Conservation (phyloP, 53 echinoderm and acorn worm species). For the Hippasteria phrygiana region DNA sequence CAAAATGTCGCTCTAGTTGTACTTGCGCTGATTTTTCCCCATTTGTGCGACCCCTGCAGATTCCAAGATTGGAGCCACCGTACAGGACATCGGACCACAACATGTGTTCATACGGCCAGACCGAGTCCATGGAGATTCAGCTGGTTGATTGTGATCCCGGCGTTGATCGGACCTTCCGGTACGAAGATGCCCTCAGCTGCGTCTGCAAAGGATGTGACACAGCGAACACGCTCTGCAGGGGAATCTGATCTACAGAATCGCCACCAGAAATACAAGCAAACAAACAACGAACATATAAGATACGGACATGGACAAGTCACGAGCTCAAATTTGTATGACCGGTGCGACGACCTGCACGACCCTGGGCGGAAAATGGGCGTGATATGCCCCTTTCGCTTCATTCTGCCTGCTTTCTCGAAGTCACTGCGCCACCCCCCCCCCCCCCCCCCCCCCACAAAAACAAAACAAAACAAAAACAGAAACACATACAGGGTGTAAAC, state of each 20-base stretch:
- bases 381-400: too few species aligned
- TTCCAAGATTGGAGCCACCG: conserved; percentile 83
- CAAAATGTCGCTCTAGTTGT: too few species aligned
- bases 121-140: conserved; percentile 54
- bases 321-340: too few species aligned
- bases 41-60: conserved; percentile 38
- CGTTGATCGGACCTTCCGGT: conserved; percentile 84
- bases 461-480: too few species aligned
- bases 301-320: too few species aligned
- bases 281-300: too few species aligned
- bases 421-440: too few species aligned
- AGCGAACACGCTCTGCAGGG: conserved; percentile 79
- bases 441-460: too few species aligned
- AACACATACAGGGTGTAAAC: too few species aligned
- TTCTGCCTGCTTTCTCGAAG: too few species aligned
- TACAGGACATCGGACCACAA: conserved; percentile 81
- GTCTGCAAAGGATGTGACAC: conserved; percentile 75
- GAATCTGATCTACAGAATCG: conserved; percentile 8
- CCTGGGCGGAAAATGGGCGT: too few species aligned
- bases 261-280: not conserved
- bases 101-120: conserved; percentile 83
- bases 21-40: not conserved
- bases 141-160: conserved; percentile 85
- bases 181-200: conserved; percentile 78
- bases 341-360: too few species aligned